These are phyloP conservation scores for Megalurothrips usitatus DNA, from an alignment of 2,888 invertebrate species.

Conservation along the genomic window DNA sequence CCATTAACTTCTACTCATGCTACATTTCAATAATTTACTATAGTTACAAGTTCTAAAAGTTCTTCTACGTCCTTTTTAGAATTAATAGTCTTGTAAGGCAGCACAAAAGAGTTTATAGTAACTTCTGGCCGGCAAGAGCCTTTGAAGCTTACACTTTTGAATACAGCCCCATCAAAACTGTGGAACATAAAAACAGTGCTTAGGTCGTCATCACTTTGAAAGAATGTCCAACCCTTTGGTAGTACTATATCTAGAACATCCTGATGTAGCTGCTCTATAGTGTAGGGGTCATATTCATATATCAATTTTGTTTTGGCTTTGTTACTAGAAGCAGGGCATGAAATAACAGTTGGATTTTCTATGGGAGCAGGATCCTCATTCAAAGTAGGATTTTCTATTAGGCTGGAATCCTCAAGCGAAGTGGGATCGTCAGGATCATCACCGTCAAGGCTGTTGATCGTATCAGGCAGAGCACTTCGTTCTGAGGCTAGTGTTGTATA, in stretches of 20 bases:
- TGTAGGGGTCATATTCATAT: background rate
- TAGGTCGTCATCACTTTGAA: background rate
- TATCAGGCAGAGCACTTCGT: too few species aligned
- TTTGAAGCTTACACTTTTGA: background rate
- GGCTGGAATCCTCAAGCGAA: too few species aligned
- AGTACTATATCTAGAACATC: background rate
- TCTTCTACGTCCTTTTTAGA: background rate
- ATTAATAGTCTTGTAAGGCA: background rate
- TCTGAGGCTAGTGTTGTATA: too few species aligned
- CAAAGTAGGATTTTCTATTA: too few species aligned
- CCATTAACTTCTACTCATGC: background rate
- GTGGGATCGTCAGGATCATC: too few species aligned
- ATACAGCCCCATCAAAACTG: background rate
- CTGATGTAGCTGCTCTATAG: background rate
- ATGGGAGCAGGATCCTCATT: too few species aligned
- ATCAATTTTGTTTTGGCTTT: background rate
- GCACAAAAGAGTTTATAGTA: background rate
- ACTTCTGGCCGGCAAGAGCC: background rate
- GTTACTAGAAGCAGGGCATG: background rate
- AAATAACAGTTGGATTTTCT: too few species aligned
- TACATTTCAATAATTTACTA: background rate
- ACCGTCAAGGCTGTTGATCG: too few species aligned
- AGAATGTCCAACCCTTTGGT: background rate
- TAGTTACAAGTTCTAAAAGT: background rate
- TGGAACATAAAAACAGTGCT: background rate